Evolutionary conservation across 2,797 vertebrate genomes (phyloP), one percentile per base, ranked within the genome.

Genomic region (Erpetoichthys calabaricus): DNA sequence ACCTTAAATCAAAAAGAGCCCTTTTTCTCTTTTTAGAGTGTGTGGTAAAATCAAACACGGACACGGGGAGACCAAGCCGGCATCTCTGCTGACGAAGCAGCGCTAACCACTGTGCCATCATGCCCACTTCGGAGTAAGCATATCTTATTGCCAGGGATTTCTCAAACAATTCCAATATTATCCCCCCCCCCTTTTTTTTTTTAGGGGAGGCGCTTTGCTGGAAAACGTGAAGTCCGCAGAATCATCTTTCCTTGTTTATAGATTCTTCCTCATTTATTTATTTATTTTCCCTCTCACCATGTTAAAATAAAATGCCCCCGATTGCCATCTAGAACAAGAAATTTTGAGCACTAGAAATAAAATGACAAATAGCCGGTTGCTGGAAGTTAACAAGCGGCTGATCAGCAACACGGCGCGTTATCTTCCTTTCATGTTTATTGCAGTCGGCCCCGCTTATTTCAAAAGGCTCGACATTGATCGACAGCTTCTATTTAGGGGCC

Each of bases 401-500:
- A 84, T 84, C 84, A 75, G 82, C 75, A 67, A 74, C 74, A 75
- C 45, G 46, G 78, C 74, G 81, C 25, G 88, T 92, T 93, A 92
- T 91, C 87, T 91, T 81, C 78, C 75, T 80, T 85, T 83, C 76
- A 62, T 91, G 90, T 91, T 95, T 94, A 94, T 95, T 91, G 90
- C 89, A 89, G 83, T 80, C 84, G 76, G 88, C 77, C 78, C 68
- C 74, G 81, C 83, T 89, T 86, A 90, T 89, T 89, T 88, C 80
- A 81, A 80, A 82, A 45, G 60, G 72, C 71, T 63, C 80, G 91
- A 91, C 91, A 84, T 85, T 95, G 94, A 97, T 89, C 69, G 92
- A 97, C 93, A 94, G 87, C 90, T 91, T 87, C 91, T 90, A 95
- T 97, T 93, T 95, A 89, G 85, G 85, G 55, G 56, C 71, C 81